Base-by-base conservation (phyloP, 2,113 vertebrate species). In the Calypte anna region DNA sequence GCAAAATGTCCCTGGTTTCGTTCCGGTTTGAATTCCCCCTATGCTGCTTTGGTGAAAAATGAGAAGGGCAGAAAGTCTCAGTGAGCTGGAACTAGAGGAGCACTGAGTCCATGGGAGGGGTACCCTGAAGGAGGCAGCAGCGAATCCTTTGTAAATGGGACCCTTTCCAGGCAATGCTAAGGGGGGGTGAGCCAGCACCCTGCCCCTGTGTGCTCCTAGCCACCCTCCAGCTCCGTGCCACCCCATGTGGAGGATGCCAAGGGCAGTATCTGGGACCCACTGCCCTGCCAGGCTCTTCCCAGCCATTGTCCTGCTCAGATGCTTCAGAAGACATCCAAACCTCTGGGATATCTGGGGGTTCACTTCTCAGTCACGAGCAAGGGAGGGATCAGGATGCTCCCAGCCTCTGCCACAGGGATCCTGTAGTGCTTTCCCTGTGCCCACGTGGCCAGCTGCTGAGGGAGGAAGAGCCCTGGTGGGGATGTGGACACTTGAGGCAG, bases 381-480 rank as follows among this genome's bases (percentile, higher is more conserved):
- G 69, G 69, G 54, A 69, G 33, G 69, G 25, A 66, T 55, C 4
- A 5, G 67, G 54, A 24, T 43, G 38, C 19, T 86, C 44, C 55
- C 48, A 40, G 4, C 4, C 12, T 31, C 46, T 0, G 1, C 36
- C 0, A 0, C 30, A 9, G 38, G 21, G 38, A 36, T 44, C 14
- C 19, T 1, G 0, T 0, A 5, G 7, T 5, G 10, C 36, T 25
- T 25, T 36, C 28, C 12, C 24, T 1, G 0, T 19, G 40, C 72
- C 38, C 53, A 12, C 3, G 5, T 61, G n/a, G 21, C 68, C 0
- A 0, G 46, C 40, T 64, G 51, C 33, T 2, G 4, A 8, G 13
- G 14, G 14, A n/a, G 30, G 33, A 38, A 57, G 20, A 62, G 46
- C 62, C 9, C 15, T 0, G 0, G n/a, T 9, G 11, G 24, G n/a